Percentiles rank a stretch among this genome's conserved stretches.
These are phyloP conservation scores for Trochalopteron elliotii DNA, from an alignment of 2,113 vertebrate species.

Conservation along the genomic window DNA sequence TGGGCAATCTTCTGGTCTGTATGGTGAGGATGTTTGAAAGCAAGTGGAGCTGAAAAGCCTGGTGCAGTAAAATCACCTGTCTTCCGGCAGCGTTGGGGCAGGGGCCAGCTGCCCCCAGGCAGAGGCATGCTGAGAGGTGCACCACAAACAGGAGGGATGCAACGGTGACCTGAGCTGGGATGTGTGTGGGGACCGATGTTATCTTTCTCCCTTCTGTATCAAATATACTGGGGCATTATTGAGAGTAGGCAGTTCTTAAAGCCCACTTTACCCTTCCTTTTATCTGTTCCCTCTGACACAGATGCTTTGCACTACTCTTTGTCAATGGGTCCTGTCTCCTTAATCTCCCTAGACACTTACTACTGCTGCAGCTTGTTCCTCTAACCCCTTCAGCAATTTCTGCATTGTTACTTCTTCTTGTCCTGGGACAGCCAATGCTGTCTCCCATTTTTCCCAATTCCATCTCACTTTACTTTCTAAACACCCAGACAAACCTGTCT, in stretches of 20 bases:
- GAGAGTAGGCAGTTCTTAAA: neutral
- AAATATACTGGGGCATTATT: neutral
- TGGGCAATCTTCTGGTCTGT: neutral
- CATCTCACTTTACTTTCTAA: conserved; percentile 30
- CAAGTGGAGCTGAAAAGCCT: neutral
- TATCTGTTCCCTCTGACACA: neutral
- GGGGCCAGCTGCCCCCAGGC: neutral
- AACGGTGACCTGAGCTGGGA: neutral
- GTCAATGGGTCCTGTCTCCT: neutral
- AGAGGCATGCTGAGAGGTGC: neutral
- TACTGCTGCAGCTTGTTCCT: neutral
- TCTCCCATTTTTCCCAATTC: neutral
- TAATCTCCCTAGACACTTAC: neutral
- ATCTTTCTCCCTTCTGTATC: neutral
- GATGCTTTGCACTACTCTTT: neutral
- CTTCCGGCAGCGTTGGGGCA: accelerated
- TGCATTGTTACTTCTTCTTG: neutral
- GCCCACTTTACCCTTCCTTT: neutral
- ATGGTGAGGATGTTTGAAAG: neutral
- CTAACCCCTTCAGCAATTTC: neutral
- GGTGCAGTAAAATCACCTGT: neutral
- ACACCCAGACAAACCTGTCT: conserved; percentile 45
- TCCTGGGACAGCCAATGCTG: neutral
- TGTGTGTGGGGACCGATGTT: accelerated
- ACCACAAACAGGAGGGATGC: neutral